Conservation (phyloP, 2,113 vertebrate genomes). For the Leptobrachium ailaonicum region DNA sequence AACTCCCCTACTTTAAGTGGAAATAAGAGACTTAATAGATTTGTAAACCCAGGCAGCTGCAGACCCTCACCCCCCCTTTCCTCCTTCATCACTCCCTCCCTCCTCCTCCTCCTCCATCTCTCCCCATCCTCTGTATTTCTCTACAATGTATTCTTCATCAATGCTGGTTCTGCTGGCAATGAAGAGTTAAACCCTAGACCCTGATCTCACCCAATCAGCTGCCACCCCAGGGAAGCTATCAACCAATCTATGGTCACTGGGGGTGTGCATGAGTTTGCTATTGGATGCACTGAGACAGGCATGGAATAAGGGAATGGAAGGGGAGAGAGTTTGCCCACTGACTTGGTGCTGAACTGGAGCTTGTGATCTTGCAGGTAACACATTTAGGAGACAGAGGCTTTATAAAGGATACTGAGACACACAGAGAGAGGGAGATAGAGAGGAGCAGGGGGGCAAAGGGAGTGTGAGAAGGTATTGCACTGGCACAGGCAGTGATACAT, state of each 20-base stretch:
- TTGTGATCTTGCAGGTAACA: constrained; percentile 46
- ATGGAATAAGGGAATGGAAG: constrained; percentile 30
- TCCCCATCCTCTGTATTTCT: neutral
- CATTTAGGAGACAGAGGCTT: constrained; percentile 2
- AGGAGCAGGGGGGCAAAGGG: neutral
- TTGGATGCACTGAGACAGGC: constrained; percentile 40
- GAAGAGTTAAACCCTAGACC: constrained; percentile 26
- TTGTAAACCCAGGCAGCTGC: constrained; percentile 43
- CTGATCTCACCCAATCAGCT: constrained; percentile 24
- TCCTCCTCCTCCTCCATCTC: neutral
- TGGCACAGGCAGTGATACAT: neutral
- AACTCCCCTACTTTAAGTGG: constrained; percentile 42
- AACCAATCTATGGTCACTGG: constrained; percentile 15
- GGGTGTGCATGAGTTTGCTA: constrained; percentile 13
- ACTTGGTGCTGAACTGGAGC: constrained; percentile 44
- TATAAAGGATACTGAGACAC: neutral
- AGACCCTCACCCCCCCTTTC: constrained; percentile 9
- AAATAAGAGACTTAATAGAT: constrained; percentile 46
- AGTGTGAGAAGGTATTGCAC: neutral
- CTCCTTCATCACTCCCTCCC: neutral
- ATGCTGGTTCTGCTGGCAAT: neutral
- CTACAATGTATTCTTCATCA: constrained; percentile 18
- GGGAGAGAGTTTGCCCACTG: constrained; percentile 42
- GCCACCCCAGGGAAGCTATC: constrained; percentile 21
- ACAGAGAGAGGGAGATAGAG: neutral